A percentile compares a stretch with the other conserved stretches of the same genome.
Evolutionary conservation across 35 echinoderm and acorn worm genomes (phyloP).

Genomic region (Stichopus chloronotus): DNA sequence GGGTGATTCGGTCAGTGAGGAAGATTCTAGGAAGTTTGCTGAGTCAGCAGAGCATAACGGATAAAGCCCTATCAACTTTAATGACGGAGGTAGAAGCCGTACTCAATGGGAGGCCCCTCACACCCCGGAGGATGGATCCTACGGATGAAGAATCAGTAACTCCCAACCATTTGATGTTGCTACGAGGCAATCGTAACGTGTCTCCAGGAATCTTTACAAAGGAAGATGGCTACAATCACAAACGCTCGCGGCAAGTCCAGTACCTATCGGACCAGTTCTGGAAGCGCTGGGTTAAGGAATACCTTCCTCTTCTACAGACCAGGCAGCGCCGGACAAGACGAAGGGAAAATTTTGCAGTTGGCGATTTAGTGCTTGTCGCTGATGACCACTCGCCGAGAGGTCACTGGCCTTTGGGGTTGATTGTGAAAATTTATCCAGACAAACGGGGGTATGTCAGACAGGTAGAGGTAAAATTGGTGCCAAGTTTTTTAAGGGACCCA

Average conservation of each 20-base stretch:
- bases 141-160: conserved; percentile 28
- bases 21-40: conserved; percentile 6
- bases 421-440: conserved; percentile 12
- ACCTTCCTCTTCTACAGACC: neutral
- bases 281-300: too few relatives aligned
- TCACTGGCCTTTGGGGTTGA: too few relatives aligned
- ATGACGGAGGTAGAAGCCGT: conserved; percentile 38
- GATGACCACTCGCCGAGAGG: too few relatives aligned
- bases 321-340: conserved; percentile 23
- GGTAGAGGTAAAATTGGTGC: conserved; percentile 7
- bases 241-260: conserved; percentile 29
- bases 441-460: conserved; percentile 7
- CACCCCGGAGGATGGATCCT: neutral
- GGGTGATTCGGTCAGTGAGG: too few relatives aligned
- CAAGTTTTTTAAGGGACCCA: conserved; percentile 14
- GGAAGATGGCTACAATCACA: neutral
- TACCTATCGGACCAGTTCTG: neutral
- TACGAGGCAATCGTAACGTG: neutral
- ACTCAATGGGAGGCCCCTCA: conserved; percentile 29
- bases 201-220: conserved; percentile 51
- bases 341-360: neutral
- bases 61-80: too few relatives aligned
- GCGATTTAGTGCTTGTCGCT: conserved; percentile 46
- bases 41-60: neutral
- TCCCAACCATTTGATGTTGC: conserved; percentile 43